A percentile compares a stretch with the other conserved stretches of the same genome.
phyloP scores from a whole-genome alignment of 2,113 vertebrate genomes.

The Corvus hawaiiensis region DNA sequence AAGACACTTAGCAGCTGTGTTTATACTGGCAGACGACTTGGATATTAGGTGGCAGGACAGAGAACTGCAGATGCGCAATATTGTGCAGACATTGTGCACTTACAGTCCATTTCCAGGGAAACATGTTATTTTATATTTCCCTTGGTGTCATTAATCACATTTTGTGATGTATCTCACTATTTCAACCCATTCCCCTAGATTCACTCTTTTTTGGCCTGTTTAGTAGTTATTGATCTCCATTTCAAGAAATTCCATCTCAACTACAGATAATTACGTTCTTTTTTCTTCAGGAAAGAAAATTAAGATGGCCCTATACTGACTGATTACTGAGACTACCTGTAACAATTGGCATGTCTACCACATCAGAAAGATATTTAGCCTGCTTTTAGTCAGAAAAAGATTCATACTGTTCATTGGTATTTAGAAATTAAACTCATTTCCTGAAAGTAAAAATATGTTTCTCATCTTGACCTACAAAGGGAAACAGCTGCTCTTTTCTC shows the following conservation, averaged over 20 bases:
- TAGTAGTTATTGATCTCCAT: constrained; percentile 40
- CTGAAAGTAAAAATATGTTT: constrained; percentile 7
- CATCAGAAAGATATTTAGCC: constrained; percentile 19
- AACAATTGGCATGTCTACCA: neutral
- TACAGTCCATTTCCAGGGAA: constrained; percentile 60
- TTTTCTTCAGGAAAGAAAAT: constrained; percentile 14
- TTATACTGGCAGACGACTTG: constrained; percentile 74
- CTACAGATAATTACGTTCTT: neutral
- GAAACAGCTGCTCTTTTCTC: neutral
- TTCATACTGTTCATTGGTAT: neutral
- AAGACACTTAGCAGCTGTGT: constrained; percentile 82
- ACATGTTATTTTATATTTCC: constrained; percentile 70
- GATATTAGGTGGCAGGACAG: constrained; percentile 75
- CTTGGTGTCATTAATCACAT: constrained; percentile 72
- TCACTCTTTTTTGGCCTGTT: constrained; percentile 46
- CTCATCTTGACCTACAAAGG: neutral
- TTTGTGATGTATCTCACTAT: constrained; percentile 56
- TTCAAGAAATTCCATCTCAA: constrained; percentile 45
- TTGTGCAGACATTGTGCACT: constrained; percentile 67
- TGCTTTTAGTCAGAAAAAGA: constrained; percentile 12
- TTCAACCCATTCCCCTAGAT: constrained; percentile 53
- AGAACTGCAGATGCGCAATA: constrained; percentile 71
- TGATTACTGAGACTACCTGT: constrained; percentile 10
- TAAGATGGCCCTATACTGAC: neutral
- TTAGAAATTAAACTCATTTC: constrained; percentile 43